Evolutionary conservation across 2,113 vertebrate species (phyloP).

Genomic region (Sinosuthora webbiana): DNA sequence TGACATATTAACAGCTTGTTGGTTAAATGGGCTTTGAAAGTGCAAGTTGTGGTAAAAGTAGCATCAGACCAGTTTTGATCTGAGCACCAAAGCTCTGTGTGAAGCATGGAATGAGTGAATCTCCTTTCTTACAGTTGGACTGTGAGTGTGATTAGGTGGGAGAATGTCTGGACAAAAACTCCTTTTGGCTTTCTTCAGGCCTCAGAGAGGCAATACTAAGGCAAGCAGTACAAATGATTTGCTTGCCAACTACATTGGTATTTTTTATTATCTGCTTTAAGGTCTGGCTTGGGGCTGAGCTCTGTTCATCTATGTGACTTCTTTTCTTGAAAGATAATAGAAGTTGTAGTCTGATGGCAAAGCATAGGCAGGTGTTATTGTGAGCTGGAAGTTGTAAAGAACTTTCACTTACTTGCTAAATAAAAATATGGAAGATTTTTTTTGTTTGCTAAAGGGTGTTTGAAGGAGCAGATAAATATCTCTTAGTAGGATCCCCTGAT

Average conservation of each 20-base stretch:
- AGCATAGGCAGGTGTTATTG: not conserved
- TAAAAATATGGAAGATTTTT: not conserved
- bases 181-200: not conserved
- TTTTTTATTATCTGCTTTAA: not conserved
- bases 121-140: not conserved
- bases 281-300: not conserved
- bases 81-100: not conserved
- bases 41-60: not conserved
- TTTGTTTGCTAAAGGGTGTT: not conserved
- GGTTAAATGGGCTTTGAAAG: not conserved
- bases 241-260: not conserved
- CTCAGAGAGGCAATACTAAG: not conserved
- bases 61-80: not conserved
- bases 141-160: not conserved
- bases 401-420: not conserved
- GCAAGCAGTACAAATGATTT: not conserved
- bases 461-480: not conserved
- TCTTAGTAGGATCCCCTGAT: not conserved
- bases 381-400: not conserved
- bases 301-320: not conserved
- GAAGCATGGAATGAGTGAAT: not conserved
- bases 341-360: not conserved
- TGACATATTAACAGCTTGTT: not conserved
- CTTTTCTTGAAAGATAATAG: not conserved
- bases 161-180: not conserved